Percentiles rank a stretch among this genome's conserved stretches.
Evolutionary conservation across 2,888 invertebrate genomes (phyloP).

Genomic region (Troilus luridus): DNA sequence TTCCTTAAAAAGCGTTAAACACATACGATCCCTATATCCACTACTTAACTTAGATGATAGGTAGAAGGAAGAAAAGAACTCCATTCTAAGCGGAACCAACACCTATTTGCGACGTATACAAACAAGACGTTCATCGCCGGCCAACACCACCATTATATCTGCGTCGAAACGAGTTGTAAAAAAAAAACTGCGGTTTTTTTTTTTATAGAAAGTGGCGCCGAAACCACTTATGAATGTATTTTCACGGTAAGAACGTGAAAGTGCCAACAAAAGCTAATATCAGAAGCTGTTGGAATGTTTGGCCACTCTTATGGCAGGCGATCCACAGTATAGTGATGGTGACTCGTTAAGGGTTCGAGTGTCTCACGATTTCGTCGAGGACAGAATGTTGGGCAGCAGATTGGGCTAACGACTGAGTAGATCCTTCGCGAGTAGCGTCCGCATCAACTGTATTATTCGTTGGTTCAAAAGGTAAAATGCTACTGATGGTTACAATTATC

Average conservation of each 20-base stretch:
- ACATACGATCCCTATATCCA: too few relatives aligned
- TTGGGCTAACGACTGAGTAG: neutral
- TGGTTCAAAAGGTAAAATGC: too few relatives aligned
- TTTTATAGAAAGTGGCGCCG: constrained; percentile 35
- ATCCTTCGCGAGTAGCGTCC: neutral
- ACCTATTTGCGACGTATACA: neutral
- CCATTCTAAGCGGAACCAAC: neutral
- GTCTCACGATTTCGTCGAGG: neutral
- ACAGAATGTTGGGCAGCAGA: neutral
- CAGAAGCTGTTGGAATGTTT: neutral
- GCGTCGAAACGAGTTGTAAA: neutral
- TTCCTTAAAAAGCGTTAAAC: too few relatives aligned
- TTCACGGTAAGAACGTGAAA: neutral
- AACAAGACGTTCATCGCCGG: neutral
- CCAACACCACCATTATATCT: neutral
- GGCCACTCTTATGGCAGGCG: neutral
- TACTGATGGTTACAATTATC: too few relatives aligned
- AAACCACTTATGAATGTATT: constrained; percentile 4
- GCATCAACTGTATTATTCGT: too few relatives aligned
- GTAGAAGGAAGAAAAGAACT: neutral
- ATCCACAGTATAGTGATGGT: neutral
- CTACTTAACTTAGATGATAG: neutral
- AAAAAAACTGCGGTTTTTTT: neutral
- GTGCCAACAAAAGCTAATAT: neutral
- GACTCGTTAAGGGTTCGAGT: neutral